phyloP scores from a whole-genome alignment of 2,113 vertebrate species.

The Anarhynchus alexandrinus region DNA sequence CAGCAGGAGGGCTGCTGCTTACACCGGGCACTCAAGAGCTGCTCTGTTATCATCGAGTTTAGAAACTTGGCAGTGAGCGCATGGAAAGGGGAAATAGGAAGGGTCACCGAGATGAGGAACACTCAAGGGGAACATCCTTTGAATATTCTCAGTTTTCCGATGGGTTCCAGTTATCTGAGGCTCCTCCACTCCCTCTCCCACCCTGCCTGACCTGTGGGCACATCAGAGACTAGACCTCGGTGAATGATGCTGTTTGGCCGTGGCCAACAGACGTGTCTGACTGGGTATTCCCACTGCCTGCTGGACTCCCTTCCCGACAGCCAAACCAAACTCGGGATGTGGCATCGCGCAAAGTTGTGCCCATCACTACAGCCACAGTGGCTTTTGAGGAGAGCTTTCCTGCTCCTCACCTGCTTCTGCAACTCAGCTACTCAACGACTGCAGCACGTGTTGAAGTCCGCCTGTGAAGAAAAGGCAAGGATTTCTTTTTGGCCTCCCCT shows the following conservation, averaged over 20 bases:
- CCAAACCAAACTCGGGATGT: neutral
- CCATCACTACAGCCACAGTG: neutral
- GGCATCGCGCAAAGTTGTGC: neutral
- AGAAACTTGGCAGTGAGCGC: neutral
- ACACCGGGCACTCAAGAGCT: neutral
- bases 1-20: neutral
- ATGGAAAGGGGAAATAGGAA: neutral
- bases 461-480: neutral
- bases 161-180: neutral
- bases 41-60: neutral
- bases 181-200: neutral
- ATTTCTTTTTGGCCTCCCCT: neutral
- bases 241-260: neutral
- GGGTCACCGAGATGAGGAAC: neutral
- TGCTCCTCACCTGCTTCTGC: constrained; percentile 17
- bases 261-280: neutral
- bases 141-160: neutral
- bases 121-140: neutral
- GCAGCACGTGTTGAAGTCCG: neutral
- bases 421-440: neutral
- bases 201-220: neutral
- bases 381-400: neutral
- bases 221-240: neutral
- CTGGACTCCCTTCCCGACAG: neutral
- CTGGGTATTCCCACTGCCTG: neutral